Base-by-base conservation (phyloP, 2,113 vertebrate genomes). In the Hippocampus barbouri region DNA sequence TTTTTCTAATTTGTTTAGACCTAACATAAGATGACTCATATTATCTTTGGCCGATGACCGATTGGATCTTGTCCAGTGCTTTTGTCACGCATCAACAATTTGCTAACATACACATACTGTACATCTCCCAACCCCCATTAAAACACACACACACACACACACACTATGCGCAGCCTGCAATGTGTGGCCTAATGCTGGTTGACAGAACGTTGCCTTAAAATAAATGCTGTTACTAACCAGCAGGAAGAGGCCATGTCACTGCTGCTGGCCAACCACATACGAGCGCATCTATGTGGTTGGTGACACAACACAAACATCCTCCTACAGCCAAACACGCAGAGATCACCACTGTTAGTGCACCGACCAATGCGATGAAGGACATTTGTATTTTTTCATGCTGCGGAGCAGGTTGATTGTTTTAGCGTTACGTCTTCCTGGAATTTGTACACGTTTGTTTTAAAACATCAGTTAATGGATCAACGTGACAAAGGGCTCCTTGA, bases 141-240 rank as follows among this genome's bases (percentile, higher is more conserved):
- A 40, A 7, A 64, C 40, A n/a, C 21, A 63, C 34, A 38, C 34
- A 38, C 34, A 38, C 34, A 38, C 34, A 38, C 34, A 38, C 34
- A 25, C n/a, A 43, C 57, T 30, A 10, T 45, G 11, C 40, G 3
- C 63, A 45, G 11, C 64, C 41, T 15, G 14, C 7, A 47, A 45
- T 66, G 63, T 45, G 41, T 66, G 41, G 43, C 23, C 3, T 47
- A 40, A 47, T 47, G 43, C 64, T 25, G 7, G n/a, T 45, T 66
- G 64, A 66, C 64, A 43, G 38, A 64, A 16, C 15, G 41, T 47
- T 43, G 64, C 41, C 47, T 45, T 47, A 66, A 38, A 45, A 66
- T 66, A 66, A 66, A 66, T 25, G 64, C 12, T 16, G 64, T 45
- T 66, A 66, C 41, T 66, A 66, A 66, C 41, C 41, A 66, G 20